Conservation (phyloP, 2,797 vertebrate species). For the Bufotes viridis region DNA sequence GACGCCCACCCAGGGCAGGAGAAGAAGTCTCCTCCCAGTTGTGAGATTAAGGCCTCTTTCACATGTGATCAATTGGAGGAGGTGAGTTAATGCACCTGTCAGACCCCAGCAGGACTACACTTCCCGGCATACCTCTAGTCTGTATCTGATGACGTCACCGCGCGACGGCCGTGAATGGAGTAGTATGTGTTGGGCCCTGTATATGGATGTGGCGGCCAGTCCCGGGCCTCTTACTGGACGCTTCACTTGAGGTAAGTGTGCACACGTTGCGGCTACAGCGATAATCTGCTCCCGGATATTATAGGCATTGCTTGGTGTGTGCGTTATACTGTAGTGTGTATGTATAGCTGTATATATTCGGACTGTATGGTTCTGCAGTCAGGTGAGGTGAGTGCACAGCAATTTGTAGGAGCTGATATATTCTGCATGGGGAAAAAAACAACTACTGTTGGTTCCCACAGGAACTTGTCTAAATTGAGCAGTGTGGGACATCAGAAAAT, state of each 20-base stretch:
- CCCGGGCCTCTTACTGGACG: not conserved
- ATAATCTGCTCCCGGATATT: not conserved
- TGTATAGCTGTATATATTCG: too few species aligned
- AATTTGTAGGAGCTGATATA: not conserved
- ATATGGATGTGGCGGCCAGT: not conserved
- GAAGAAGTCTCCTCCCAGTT: too few species aligned
- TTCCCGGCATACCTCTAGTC: slow-evolving; percentile 30
- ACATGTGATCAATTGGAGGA: too few species aligned
- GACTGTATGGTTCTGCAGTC: too few species aligned
- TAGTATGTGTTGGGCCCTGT: too few species aligned
- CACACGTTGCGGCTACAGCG: not conserved
- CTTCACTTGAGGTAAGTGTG: slow-evolving; percentile 24
- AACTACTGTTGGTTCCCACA: slow-evolving; percentile 13
- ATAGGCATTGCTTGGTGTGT: not conserved
- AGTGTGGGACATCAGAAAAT: not conserved
- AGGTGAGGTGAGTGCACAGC: too few species aligned
- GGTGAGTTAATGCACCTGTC: too few species aligned
- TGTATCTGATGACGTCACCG: not conserved
- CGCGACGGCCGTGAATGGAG: not conserved
- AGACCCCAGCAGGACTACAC: slow-evolving; percentile 4
- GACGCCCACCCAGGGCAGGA: too few species aligned
- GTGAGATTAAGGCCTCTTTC: too few species aligned
- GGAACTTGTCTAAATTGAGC: not conserved
- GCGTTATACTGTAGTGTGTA: too few species aligned
- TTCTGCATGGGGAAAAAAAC: slow-evolving; percentile 33